Percentiles rank a stretch among this genome's conserved stretches.
Conservation (phyloP, 2,113 vertebrate genomes). For the Ciconia stormi region DNA sequence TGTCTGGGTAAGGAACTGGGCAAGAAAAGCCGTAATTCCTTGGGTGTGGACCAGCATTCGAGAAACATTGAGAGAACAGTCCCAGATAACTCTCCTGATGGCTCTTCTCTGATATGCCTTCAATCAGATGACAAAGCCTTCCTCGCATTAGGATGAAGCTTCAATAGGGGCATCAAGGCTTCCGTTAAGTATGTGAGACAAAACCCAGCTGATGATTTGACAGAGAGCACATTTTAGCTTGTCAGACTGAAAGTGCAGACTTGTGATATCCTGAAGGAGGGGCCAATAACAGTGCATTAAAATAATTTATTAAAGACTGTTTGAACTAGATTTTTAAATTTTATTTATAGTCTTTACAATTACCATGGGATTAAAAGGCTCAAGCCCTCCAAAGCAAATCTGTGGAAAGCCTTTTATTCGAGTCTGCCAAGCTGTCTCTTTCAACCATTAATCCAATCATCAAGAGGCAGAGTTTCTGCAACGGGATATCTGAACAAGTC, state of each 20-base stretch:
- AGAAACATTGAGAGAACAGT: background rate
- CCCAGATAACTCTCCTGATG: background rate
- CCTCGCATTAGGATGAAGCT: background rate
- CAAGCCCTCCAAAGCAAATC: background rate
- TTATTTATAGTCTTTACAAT: slow-evolving; percentile 10
- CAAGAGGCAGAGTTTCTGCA: background rate
- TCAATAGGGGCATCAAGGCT: background rate
- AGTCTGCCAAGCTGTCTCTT: slow-evolving; percentile 17
- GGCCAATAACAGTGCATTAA: background rate
- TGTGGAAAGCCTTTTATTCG: background rate
- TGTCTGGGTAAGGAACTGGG: background rate
- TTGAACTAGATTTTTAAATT: background rate
- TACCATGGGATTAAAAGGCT: slow-evolving; percentile 2
- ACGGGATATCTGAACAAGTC: background rate
- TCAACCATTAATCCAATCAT: background rate
- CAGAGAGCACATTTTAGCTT: background rate
- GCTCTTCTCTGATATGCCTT: background rate
- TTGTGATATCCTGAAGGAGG: slow-evolving; percentile 42
- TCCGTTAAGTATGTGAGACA: background rate
- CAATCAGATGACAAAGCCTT: background rate
- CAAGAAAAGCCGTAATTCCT: background rate
- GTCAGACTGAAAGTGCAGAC: background rate
- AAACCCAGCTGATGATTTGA: background rate
- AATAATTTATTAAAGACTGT: slow-evolving; percentile 1
- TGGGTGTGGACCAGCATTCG: background rate